Conservation (phyloP, 2,113 vertebrate genomes). For the Ornithorhynchus anatinus region DNA sequence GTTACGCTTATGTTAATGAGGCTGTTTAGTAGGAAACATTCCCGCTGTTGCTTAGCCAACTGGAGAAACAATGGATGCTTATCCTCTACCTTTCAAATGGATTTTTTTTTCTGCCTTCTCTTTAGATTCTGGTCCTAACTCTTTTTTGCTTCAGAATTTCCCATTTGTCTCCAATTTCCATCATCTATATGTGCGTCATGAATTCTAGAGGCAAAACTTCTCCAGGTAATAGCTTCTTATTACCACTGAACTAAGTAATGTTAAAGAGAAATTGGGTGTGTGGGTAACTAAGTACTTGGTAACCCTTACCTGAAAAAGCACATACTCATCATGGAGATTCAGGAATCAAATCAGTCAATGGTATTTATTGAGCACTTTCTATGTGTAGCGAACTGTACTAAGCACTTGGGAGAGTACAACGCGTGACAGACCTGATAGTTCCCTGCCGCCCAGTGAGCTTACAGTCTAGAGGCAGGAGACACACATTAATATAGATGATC, state of each 20-base stretch:
- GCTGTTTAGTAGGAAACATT: constrained; percentile 80
- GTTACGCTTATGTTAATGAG: constrained; percentile 82
- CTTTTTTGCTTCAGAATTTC: constrained; percentile 57
- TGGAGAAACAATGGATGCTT: constrained; percentile 72
- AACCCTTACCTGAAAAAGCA: constrained; percentile 38
- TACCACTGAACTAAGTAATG: constrained; percentile 37
- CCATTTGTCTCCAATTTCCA: constrained; percentile 38
- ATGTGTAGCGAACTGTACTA: no score
- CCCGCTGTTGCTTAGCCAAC: constrained; percentile 75
- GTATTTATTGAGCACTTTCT: no score
- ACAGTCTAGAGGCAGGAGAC: no score
- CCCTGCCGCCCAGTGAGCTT: no score
- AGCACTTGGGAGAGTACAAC: no score
- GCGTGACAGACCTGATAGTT: no score
- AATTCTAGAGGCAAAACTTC: constrained; percentile 60
- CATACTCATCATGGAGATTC: no score
- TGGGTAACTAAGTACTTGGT: constrained; percentile 50
- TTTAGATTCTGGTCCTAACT: constrained; percentile 64
- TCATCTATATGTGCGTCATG: constrained; percentile 61
- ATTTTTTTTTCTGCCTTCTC: constrained; percentile 55
- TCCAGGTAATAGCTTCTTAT: constrained; percentile 42
- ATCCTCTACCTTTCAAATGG: constrained; percentile 67
- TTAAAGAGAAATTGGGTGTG: constrained; percentile 50
- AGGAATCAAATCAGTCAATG: no score
- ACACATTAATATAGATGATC: no score